Percentiles rank a stretch among this genome's conserved stretches.
phyloP scores from a whole-genome alignment of 2,797 vertebrate species.

The Sphenodon punctatus region DNA sequence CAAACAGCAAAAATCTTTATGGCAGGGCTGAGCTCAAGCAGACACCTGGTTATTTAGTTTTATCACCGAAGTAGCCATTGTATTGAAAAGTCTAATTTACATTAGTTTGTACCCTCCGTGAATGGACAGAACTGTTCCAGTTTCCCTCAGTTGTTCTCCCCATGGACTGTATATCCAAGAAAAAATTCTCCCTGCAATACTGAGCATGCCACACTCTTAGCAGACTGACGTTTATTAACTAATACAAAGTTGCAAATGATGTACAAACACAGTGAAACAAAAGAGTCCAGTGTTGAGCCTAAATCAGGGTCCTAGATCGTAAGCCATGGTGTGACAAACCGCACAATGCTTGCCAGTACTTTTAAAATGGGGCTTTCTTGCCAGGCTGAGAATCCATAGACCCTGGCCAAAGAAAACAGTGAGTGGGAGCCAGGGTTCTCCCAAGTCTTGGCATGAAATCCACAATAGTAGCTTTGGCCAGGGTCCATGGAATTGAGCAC shows the following conservation, averaged over 20 bases:
- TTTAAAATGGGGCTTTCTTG: slow-evolving; percentile 78
- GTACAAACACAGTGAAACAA: slow-evolving; percentile 73
- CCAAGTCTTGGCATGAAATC: slow-evolving; percentile 75
- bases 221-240: slow-evolving; percentile 8
- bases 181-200: slow-evolving; percentile 4
- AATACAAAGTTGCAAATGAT: slow-evolving; percentile 71
- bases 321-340: slow-evolving; percentile 78
- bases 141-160: slow-evolving; percentile 17
- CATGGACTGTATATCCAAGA: not conserved
- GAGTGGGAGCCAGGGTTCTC: slow-evolving; percentile 78
- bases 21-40: slow-evolving; percentile 5
- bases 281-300: slow-evolving; percentile 81
- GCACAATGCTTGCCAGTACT: slow-evolving; percentile 74
- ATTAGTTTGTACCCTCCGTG: not conserved
- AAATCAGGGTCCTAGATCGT: slow-evolving; percentile 83
- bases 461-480: slow-evolving; percentile 77
- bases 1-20: slow-evolving; percentile 17
- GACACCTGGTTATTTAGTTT: slow-evolving; percentile 15
- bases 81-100: slow-evolving; percentile 30
- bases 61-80: not conserved
- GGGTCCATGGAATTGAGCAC: slow-evolving; percentile 70
- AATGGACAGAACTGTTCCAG: not conserved
- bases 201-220: slow-evolving; percentile 20
- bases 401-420: slow-evolving; percentile 87
- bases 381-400: slow-evolving; percentile 81